Base-by-base conservation (phyloP, 2,888 invertebrate species). In the Phengaris arion region DNA sequence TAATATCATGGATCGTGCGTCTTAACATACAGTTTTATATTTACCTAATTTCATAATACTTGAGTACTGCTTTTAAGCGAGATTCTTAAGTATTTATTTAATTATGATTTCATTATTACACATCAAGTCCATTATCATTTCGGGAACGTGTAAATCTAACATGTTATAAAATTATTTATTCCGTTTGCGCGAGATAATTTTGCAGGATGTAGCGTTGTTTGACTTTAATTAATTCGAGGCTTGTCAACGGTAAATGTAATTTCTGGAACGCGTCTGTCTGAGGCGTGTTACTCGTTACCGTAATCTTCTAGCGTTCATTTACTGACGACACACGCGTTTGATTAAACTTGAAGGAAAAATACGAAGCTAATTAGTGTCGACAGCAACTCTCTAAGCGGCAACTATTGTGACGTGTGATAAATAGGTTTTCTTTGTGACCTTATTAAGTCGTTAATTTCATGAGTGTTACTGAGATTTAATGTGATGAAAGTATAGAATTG, bases 171-270 rank as follows among this genome's bases (percentile, higher is more conserved):
- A 89, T 89, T 88, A 89, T 88, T 89, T 88, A 91, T 90, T 90
- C 87, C 86, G 85, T 90, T 89, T 86, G 86, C 86, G 22, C 15
- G 46, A 57, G 73, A 76, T 55, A 73, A 76, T 74, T 76, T 74
- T 68, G 76, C 73, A 68, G 54, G 64, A 70, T 75, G 69, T 70
- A 68, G 74, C 75, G 75, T 76, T 74, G 74, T 74, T 73, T 76
- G 76, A 76, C 76, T 68, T 92, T 91, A 92, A 93, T 93, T 93
- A 93, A 91, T 91, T 90, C 87, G 86, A 87, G 86, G 88, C 90
- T 90, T 92, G 92, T 92, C 92, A 90, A 91, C 90, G 88, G 87
- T 83, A 85, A 84, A 85, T 88, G 91, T 89, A 89, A 91, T 92
- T 89, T 87, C 88, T 85, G 84, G 85, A 82, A 82, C 85, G 86